phyloP scores from a whole-genome alignment of 2,888 invertebrate genomes.

The Tipula confusa region DNA sequence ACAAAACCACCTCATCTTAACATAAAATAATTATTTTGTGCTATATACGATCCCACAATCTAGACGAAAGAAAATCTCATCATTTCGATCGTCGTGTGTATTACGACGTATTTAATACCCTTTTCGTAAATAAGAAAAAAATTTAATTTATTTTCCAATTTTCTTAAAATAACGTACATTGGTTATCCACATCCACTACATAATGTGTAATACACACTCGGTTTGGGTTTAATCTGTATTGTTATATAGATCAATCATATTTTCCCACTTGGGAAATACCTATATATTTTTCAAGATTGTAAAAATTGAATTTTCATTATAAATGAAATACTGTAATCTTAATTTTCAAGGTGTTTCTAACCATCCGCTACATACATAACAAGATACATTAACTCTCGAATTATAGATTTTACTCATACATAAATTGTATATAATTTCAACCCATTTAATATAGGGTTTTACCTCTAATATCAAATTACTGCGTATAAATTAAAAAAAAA shows the following conservation, averaged over 20 bases:
- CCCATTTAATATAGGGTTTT: not conserved
- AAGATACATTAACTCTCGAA: not conserved
- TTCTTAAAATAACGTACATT: not conserved
- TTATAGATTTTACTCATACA: not conserved
- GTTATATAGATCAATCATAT: not conserved
- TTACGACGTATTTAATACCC: not conserved
- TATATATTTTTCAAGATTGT: not conserved
- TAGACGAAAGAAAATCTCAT: not conserved
- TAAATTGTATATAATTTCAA: not conserved
- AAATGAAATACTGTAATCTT: not conserved
- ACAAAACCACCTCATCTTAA: not conserved
- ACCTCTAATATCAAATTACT: constrained; percentile 5
- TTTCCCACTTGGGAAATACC: not conserved
- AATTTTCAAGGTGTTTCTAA: not conserved
- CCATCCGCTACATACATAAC: not conserved
- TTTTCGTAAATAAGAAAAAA: not conserved
- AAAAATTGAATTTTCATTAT: not conserved
- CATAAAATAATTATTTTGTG: not conserved
- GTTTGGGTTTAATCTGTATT: not conserved
- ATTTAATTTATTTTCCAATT: constrained; percentile 20
- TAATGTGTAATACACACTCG: not conserved
- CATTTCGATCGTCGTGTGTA: not conserved
- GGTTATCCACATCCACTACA: not conserved
- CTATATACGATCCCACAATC: not conserved
- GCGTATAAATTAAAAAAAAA: not conserved